Evolutionary conservation across 1,140 invertebrate genomes (phyloP), one percentile per base, ranked within the genome.

Genomic region (Rhynchophorus ferrugineus): DNA sequence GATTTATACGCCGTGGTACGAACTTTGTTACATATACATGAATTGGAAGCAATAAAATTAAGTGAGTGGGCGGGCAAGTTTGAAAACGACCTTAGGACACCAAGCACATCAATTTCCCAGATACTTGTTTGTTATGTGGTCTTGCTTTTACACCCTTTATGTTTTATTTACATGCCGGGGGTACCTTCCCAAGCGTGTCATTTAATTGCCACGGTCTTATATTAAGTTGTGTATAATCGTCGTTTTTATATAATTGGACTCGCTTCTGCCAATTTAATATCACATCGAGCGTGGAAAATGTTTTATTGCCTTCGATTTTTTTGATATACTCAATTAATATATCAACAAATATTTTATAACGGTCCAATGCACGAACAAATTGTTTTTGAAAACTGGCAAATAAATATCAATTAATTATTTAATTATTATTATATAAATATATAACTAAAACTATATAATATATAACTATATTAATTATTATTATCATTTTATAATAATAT

Each of bases 31-130:
- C 43, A 34, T 29, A 48, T 24, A 38, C 45, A 18, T 37, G 45
- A 48, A 14, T 48, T 22, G 21, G 9, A 39, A 19, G 45, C 45
- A 37, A 48, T 48, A 48, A 48, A 48, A 48, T 48, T 48, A 48
- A 48, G 45, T 48, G 45, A 35, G 24, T 48, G 45, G 45, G 45
- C 45, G 45, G 45, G 45, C 19, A 46, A 38, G 16, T 13, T 22
- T 18, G 36, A 48, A 48, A 48, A 48, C 45, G 19, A 19, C 34
- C 13, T 48, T 34, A 37, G 34, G 19, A 38, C 19, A 37, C 38
- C 29, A 37, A 20, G 18, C 37, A 29, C 45, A 48, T 48, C 35
- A 37, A 48, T 37, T 48, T 36, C 29, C n/a, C 11, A 17, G 33
- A 35, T 46, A 36, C 24, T 17, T 48, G 11, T 48, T 48, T 48